Conservation (phyloP, 2,797 vertebrate genomes). For the Cottoperca gobio region DNA sequence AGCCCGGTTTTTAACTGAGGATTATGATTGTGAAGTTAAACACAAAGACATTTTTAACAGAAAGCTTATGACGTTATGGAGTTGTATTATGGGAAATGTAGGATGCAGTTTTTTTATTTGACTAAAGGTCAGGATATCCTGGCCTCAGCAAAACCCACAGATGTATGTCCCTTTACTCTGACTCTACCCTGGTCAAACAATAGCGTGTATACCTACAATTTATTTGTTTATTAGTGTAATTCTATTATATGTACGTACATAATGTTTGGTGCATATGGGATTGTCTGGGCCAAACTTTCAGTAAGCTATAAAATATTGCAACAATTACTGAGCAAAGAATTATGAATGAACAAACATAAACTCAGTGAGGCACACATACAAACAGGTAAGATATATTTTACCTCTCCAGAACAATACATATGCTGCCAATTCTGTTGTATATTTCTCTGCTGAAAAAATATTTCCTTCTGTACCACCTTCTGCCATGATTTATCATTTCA, state of each 20-base stretch:
- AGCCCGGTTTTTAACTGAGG: background rate
- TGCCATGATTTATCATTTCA: background rate
- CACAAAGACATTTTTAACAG: background rate
- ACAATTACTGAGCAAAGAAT: background rate
- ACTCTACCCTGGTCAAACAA: too few species aligned
- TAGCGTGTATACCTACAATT: too few species aligned
- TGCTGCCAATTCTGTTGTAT: background rate
- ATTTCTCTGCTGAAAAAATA: background rate
- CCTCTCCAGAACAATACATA: background rate
- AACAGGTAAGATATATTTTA: background rate
- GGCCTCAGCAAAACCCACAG: too few species aligned
- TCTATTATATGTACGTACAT: too few species aligned
- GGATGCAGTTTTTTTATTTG: background rate
- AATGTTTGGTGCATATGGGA: background rate
- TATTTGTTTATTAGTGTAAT: background rate
- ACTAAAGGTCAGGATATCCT: too few species aligned
- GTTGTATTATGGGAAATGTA: background rate
- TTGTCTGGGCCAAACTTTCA: background rate
- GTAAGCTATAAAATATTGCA: background rate
- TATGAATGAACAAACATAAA: background rate
- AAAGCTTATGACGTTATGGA: background rate
- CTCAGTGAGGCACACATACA: background rate
- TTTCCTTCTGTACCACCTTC: background rate
- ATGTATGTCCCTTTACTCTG: too few species aligned
- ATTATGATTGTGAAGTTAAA: background rate